phyloP scores from a whole-genome alignment of 2,797 vertebrate genomes.

The Pipistrellus nathusii region DNA sequence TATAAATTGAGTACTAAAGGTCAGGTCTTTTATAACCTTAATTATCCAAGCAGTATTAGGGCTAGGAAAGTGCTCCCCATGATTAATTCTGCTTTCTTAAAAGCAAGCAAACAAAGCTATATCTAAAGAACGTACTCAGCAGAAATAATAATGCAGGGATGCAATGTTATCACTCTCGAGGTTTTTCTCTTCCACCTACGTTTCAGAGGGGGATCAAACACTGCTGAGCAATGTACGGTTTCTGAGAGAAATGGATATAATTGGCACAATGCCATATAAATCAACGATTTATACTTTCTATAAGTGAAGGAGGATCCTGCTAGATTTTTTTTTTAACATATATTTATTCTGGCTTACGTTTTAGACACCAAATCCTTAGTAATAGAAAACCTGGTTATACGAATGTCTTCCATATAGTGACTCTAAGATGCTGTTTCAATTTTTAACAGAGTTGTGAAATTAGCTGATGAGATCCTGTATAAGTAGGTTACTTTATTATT shows the following conservation, averaged over 20 bases:
- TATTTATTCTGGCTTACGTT: not conserved
- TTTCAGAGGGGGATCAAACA: not conserved
- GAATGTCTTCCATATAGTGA: not conserved
- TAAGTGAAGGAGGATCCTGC: not conserved
- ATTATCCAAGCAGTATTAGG: not conserved
- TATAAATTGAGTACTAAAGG: not conserved
- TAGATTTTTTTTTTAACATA: not conserved
- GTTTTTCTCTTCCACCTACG: not conserved
- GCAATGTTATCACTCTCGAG: not conserved
- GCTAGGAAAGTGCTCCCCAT: not conserved
- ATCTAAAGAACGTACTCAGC: not conserved
- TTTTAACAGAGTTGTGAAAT: slow-evolving; percentile 24
- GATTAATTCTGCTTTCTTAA: slow-evolving; percentile 9
- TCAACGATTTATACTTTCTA: not conserved
- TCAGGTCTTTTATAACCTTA: not conserved
- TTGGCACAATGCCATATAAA: not conserved
- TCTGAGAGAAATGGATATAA: not conserved
- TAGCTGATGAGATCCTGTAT: not conserved
- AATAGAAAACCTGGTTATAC: not conserved
- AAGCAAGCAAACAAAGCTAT: slow-evolving; percentile 27
- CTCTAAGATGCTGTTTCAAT: not conserved
- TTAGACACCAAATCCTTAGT: not conserved
- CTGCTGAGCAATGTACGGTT: not conserved
- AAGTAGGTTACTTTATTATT: not conserved
- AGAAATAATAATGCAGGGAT: not conserved